Evolutionary conservation across 2,113 vertebrate genomes (phyloP).

Genomic region (Petromus typicus): DNA sequence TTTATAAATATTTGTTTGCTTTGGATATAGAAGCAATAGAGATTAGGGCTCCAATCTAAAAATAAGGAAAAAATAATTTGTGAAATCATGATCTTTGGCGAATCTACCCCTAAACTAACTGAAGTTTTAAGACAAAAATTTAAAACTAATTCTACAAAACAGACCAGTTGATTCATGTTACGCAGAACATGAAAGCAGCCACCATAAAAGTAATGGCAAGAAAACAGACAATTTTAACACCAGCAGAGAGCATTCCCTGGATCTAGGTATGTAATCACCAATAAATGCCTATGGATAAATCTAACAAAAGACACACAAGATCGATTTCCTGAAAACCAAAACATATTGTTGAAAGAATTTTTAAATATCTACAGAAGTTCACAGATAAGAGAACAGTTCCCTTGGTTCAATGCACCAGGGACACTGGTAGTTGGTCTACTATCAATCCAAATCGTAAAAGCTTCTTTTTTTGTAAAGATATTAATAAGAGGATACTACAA

Average conservation of each 20-base stretch:
- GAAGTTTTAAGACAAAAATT: neutral
- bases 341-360: conserved; percentile 5
- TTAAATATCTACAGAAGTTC: conserved; percentile 21
- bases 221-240: conserved; percentile 14
- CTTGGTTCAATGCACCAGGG: neutral
- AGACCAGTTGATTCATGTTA: neutral
- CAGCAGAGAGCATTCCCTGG: neutral
- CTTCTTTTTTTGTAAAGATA: neutral
- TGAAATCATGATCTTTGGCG: neutral
- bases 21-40: neutral
- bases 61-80: neutral
- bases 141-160: neutral
- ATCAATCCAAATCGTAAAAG: neutral
- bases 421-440: neutral
- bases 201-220: neutral
- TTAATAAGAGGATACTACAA: conserved; percentile 9
- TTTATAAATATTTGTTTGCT: neutral
- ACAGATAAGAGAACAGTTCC: neutral
- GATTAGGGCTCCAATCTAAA: neutral
- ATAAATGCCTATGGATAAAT: conserved; percentile 46
- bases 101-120: neutral
- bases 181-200: neutral
- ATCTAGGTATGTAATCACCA: conserved; percentile 49
- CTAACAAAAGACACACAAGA: conserved; percentile 45
- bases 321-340: conserved; percentile 12